phyloP scores from a whole-genome alignment of 2,113 vertebrate genomes.

The Collichthys lucidus region DNA sequence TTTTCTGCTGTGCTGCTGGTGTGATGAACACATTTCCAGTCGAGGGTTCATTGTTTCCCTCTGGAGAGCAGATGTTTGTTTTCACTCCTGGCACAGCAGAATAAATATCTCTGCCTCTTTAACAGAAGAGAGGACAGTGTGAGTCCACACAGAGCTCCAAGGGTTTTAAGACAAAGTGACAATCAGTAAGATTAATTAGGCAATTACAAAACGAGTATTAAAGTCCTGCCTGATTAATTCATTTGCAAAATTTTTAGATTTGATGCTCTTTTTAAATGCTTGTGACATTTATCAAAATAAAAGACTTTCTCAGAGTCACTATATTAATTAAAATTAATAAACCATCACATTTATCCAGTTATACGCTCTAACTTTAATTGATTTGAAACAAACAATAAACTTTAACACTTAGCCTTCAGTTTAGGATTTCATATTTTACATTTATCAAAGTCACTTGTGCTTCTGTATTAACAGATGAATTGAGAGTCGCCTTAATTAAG shows the following conservation, averaged over 20 bases:
- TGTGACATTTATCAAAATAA: neutral
- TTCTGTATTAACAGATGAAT: neutral
- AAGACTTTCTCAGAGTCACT: neutral
- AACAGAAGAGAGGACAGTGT: neutral
- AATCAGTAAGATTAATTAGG: conserved; percentile 10
- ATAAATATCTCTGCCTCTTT: neutral
- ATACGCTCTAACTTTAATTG: neutral
- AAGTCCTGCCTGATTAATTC: neutral
- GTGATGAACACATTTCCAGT: neutral
- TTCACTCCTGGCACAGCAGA: neutral
- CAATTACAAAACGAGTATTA: conserved; percentile 4
- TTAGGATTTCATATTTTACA: neutral
- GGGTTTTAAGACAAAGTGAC: neutral
- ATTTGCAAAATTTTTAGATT: neutral
- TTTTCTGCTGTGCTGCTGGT: neutral
- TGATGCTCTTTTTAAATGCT: neutral
- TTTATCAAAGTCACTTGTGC: neutral
- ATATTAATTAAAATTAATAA: neutral
- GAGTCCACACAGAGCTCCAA: neutral
- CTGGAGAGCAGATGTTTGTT: neutral
- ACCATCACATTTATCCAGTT: neutral
- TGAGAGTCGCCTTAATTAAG: neutral
- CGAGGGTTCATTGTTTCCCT: neutral
- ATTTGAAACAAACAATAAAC: neutral
- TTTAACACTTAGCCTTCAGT: no score